Conservation (phyloP, 2,888 invertebrate species). For the Agonum fuliginosum region DNA sequence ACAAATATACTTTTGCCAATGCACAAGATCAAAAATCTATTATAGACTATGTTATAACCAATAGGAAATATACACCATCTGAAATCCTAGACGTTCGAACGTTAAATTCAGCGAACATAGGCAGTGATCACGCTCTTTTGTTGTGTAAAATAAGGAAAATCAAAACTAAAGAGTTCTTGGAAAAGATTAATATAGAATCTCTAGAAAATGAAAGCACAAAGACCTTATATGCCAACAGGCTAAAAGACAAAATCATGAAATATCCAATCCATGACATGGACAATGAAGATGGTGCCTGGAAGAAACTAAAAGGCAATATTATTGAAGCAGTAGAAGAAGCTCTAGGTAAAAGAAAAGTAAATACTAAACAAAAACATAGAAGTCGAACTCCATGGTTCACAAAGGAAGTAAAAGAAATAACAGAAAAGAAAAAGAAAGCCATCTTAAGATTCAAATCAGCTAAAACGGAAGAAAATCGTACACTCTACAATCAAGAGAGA, state of each 20-base stretch:
- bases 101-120: constrained; percentile 56
- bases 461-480: background rate
- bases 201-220: constrained; percentile 41
- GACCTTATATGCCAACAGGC: constrained; percentile 32
- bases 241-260: constrained; percentile 37
- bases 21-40: constrained; percentile 53
- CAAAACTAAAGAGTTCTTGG: background rate
- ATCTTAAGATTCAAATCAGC: constrained; percentile 17
- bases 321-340: constrained; percentile 46
- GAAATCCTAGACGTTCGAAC: constrained; percentile 58
- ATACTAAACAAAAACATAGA: constrained; percentile 2
- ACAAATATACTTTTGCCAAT: constrained; percentile 60
- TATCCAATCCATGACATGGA: constrained; percentile 30
- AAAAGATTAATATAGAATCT: constrained; percentile 54
- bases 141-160: constrained; percentile 49
- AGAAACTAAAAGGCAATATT: constrained; percentile 48
- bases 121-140: constrained; percentile 58
- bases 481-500: background rate
- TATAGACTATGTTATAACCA: constrained; percentile 61
- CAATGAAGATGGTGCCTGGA: constrained; percentile 32
- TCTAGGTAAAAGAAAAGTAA: constrained; percentile 31
- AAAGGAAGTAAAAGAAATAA: constrained; percentile 47
- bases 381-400: constrained; percentile 46
- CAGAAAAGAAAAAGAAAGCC: constrained; percentile 40
- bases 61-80: constrained; percentile 49